A percentile compares a stretch with the other conserved stretches of the same genome.
These are phyloP conservation scores for Drosophila antonietae DNA, from an alignment of 2,888 invertebrate species.

Conservation along the genomic window DNA sequence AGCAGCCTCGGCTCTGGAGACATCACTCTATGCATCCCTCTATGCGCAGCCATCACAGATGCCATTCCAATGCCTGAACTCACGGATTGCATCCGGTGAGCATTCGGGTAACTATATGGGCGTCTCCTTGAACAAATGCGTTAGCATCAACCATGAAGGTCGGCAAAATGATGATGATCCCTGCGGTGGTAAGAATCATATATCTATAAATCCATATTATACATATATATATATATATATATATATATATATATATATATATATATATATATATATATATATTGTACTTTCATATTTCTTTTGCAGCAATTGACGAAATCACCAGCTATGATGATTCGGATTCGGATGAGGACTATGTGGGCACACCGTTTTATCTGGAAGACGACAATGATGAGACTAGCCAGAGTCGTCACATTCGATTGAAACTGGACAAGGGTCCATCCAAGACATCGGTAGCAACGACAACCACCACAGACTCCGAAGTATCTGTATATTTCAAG, in stretches of 20 bases:
- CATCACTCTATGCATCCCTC: slow-evolving; percentile 79
- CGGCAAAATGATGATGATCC: slow-evolving; percentile 79
- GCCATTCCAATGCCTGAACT: slow-evolving; percentile 33
- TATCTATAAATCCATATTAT: neutral
- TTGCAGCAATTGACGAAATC: slow-evolving; percentile 81
- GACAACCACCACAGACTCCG: slow-evolving; percentile 55
- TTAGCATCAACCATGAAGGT: slow-evolving; percentile 32
- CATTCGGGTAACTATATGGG: slow-evolving; percentile 60
- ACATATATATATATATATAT: neutral
- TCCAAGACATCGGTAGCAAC: slow-evolving; percentile 60
- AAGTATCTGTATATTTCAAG: slow-evolving; percentile 65
- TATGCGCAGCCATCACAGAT: slow-evolving; percentile 69
- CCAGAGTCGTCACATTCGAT: slow-evolving; percentile 77
- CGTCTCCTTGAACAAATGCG: slow-evolving; percentile 66
- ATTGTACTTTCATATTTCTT: neutral
- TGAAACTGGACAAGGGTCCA: slow-evolving; percentile 40
- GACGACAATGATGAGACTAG: slow-evolving; percentile 72
- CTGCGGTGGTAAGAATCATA: slow-evolving; percentile 67
- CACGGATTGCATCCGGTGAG: slow-evolving; percentile 53
- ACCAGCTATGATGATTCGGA: slow-evolving; percentile 82
- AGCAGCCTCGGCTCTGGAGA: slow-evolving; percentile 78
- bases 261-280: neutral
- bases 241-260: neutral
- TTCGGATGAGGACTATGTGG: slow-evolving; percentile 82
- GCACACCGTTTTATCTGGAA: slow-evolving; percentile 77